Evolutionary conservation across 2,113 vertebrate genomes (phyloP), one percentile per base, ranked within the genome.

Genomic region (Salvator merianae): DNA sequence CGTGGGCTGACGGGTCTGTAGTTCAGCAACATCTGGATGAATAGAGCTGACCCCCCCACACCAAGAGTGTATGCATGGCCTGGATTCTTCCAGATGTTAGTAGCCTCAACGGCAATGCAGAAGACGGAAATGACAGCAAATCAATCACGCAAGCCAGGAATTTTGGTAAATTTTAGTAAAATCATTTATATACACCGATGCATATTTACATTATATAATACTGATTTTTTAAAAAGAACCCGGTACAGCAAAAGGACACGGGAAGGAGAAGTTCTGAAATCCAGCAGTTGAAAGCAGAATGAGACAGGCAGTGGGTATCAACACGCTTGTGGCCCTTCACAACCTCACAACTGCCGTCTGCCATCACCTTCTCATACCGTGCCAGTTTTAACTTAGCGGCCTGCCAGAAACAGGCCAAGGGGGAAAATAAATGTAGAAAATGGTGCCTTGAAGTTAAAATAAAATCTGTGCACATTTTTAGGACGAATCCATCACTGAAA

Each of bases 191-290:
- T 94, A 94, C 94, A 95, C 34, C 38, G 0, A 95, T 91, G 91
- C 77, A 4, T 90, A 95, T 96, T 95, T 96, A 96, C 84, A 96
- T 88, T 90, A 91, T 92, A 91, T 93, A 94, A 95, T 93, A 94
- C 87, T 93, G 94, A 94, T 95, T 92, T 26, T 24, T 10, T 84
- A 87, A 92, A 93, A 91, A 72, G n/a, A 80, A 84, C 62, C 85
- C 70, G 43, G 76, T 90, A 88, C 86, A 93, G 78, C 71, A 1
- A 91, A 92, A 93, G 82, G 77, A 89, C 84, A 93, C 91, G 83
- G 87, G 22, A 87, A 81, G 85, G 87, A 83, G 30, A 2, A 26
- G 77, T 1, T 8, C 1, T 16, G 32, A 9, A 47, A 55, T 32
- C 55, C 73, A 32, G 69, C 81, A 40, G 55, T 40, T 71, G 76